A percentile compares a stretch with the other conserved stretches of the same genome.
Conservation (phyloP, 2,888 invertebrate species). For the Acrobasis repandana region DNA sequence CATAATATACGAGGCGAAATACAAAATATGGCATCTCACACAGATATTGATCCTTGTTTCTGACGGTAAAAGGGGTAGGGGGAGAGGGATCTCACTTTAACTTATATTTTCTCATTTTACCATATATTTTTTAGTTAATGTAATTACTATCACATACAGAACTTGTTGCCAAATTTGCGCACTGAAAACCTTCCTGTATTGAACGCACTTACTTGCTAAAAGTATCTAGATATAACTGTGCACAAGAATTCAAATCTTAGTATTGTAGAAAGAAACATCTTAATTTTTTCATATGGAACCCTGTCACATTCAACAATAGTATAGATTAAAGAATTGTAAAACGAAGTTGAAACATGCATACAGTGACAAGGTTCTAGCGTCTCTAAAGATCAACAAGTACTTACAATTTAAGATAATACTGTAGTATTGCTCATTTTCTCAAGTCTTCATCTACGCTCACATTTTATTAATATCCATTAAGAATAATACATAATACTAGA, state of each 20-base stretch:
- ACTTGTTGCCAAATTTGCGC: no score
- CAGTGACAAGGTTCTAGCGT: slow-evolving; percentile 14
- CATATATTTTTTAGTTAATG: no score
- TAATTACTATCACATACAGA: no score
- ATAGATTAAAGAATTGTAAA: neutral
- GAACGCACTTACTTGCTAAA: neutral
- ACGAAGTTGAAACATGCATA: neutral
- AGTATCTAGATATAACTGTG: neutral
- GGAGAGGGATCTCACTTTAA: no score
- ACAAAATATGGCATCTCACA: no score
- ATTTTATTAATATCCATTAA: slow-evolving; percentile 7
- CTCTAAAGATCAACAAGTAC: slow-evolving; percentile 15
- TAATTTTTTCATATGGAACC: neutral
- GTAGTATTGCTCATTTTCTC: slow-evolving; percentile 22
- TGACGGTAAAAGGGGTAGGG: no score
- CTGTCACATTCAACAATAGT: slow-evolving; percentile 5
- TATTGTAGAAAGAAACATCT: neutral
- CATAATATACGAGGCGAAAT: no score
- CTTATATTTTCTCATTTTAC: no score
- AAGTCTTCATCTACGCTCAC: slow-evolving; percentile 22
- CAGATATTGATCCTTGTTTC: no score
- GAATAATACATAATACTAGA: slow-evolving; percentile 9
- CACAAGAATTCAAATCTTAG: neutral
- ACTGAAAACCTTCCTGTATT: no score
- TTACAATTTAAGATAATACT: slow-evolving; percentile 11